Evolutionary conservation across 1,140 invertebrate genomes (phyloP), one percentile per base, ranked within the genome.

Genomic region (Lepidurus apus): DNA sequence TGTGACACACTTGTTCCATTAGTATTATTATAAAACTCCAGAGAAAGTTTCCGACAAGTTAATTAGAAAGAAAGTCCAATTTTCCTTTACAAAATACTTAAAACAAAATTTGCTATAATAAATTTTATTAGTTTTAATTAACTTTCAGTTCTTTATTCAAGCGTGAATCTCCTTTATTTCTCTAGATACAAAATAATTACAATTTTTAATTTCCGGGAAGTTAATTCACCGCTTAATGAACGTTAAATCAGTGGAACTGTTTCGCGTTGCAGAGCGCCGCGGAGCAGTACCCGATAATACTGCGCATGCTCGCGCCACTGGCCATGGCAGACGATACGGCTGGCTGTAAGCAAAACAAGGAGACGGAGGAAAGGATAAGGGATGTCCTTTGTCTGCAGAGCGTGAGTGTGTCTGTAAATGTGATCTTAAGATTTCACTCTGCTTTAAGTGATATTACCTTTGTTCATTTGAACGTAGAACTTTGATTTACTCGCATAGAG

Each of bases 361-460:
- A 65, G 53, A n/a, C 21, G 53, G 17, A 11, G 53, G 17, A 21
- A 65, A 65, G 53, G 53, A 21, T 65, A 65, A 13, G 53, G 53
- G 53, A 65, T 65, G 21, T 65, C 53, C 53, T 65, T 65, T 65
- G 53, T 65, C 53, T 65, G 21, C 53, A 21, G 53, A 65, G 53
- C 53, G 53, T 65, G 53, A 65, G 53, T 65, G 53, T 65, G 6
- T 13, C 21, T 65, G 53, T 17, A 7, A n/a, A 65, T 34, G 34
- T 34, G 53, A 21, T 21, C 21, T 65, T 21, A 17, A 65, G 13
- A 13, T 7, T 65, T 65, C 21, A 3, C n/a, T 65, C 13, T 17
- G 53, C 53, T 7, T n/a, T n/a, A 65, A 65, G 6, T 65, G 8
- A 65, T 65, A 65, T 65, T 13, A 65, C 1, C 21, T 65, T 65